Evolutionary conservation across 2,797 vertebrate species (phyloP), one percentile per base, ranked within the genome.

Genomic region (Cuculus canorus): DNA sequence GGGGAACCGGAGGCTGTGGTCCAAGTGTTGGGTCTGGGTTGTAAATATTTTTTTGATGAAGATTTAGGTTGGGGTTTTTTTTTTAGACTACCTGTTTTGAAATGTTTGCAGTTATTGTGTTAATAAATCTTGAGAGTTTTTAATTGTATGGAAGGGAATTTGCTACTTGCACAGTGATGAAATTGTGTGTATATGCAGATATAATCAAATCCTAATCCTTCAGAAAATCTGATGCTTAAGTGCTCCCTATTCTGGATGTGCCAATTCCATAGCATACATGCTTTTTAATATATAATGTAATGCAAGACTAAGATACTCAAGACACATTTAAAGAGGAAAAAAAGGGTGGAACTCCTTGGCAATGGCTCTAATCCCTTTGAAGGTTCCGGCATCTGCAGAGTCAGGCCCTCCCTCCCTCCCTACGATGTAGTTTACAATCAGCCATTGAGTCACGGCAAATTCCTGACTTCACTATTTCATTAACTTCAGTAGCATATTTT

Each of bases 321-420:
- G 93, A 90, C 75, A 75, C 18, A 76, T 81, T 88, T 92, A 92
- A 92, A 82, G 54, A 84, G 10, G 15, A 28, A 90, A 90, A 83
- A 93, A 89, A 76, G 90, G 95, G 86, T 91, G 88, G 87, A 96
- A 70, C 72, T 35, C 28, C 56, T 87, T 89, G 91, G 93, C 94
- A 94, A 77, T 43, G 5, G 54, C 37, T 64, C n/a, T 90, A 88
- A 84, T 33, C 68, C 88, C 83, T 97, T 93, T 93, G 90, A 95
- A 91, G 92, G 83, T 68, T 92, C 85, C 54, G 14, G 85, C 81
- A 92, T 63, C 48, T 91, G 80, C 89, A 85, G 88, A 95, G 84
- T 94, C 91, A 92, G 82, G 48, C 57, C 30, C 71, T 90, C 64
- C 47, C 71, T 90, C 64, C 47, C 78, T 95, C 82, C 71, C 77